Conservation (phyloP, 2,888 invertebrate genomes). For the Orchestes rusci region DNA sequence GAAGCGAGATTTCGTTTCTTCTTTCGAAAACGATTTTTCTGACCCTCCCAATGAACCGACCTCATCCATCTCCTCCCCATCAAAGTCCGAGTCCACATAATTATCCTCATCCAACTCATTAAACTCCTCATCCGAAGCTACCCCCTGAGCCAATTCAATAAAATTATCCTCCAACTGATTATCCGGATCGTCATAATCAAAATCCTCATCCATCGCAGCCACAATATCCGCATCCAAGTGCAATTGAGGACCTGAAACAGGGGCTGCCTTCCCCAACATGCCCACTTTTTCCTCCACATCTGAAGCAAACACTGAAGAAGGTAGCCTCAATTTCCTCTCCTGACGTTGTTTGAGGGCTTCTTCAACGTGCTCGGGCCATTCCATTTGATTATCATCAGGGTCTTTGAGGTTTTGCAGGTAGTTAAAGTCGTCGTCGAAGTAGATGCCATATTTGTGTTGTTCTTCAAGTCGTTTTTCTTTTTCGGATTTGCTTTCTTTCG, state of each 20-base stretch:
- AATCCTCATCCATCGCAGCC: slow-evolving; percentile 90
- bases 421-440: slow-evolving; percentile 91
- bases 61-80: slow-evolving; percentile 44
- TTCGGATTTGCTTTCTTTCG: slow-evolving; percentile 36
- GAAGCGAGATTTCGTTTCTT: slow-evolving; percentile 81
- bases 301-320: slow-evolving; percentile 35
- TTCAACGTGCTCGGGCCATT: slow-evolving; percentile 43
- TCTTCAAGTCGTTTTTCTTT: slow-evolving; percentile 54
- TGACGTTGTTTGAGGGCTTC: slow-evolving; percentile 29
- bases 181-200: slow-evolving; percentile 74
- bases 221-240: slow-evolving; percentile 89
- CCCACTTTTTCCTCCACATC: slow-evolving; percentile 76
- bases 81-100: slow-evolving; percentile 31
- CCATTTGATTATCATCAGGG: slow-evolving; percentile 46
- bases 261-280: slow-evolving; percentile 73
- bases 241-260: slow-evolving; percentile 52
- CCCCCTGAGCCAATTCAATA: slow-evolving; percentile 69
- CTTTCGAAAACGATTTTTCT: slow-evolving; percentile 48
- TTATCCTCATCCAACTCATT: slow-evolving; percentile 45
- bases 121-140: slow-evolving; percentile 44
- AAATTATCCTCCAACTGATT: slow-evolving; percentile 91
- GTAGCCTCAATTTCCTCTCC: slow-evolving; percentile 28
- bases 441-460: slow-evolving; percentile 81
- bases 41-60: slow-evolving; percentile 37
- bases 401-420: slow-evolving; percentile 80